Base-by-base conservation (phyloP, 2,797 vertebrate species). In the Bucorvus abyssinicus region DNA sequence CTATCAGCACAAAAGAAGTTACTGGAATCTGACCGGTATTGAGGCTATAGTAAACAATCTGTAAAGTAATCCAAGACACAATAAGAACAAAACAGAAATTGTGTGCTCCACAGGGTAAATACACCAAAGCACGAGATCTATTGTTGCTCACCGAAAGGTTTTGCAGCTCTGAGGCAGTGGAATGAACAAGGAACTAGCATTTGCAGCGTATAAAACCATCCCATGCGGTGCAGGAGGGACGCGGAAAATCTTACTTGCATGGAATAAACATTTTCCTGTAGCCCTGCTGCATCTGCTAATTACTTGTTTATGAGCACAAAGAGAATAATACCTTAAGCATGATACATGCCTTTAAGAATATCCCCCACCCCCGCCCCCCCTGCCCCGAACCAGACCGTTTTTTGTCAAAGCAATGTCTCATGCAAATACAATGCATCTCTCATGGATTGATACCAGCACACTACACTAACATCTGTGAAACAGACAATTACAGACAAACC, bases 401-500 rank as follows among this genome's bases (percentile, higher is more conserved):
- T 73, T 90, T 57, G 45, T 82, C 34, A 86, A 82, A 79, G 17
- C 21, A 60, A 4, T 10, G 3, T 77, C 87, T 89, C 18, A 32
- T 44, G 49, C 12, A 60, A 91, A 53, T 22, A 47, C 15, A 56
- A 10, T 45, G 47, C 17, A 59, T 68, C 29, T 90, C 45, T 49
- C 12, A 18, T 20, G 22, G 56, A 57, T 24, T 53, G 67, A 73
- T 73, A 85, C 7, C 38, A 84, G 40, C 24, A 71, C 42, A 38
- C 18, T 81, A 40, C 76, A 38, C 59, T 85, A 94, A 73, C 53
- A 78, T 87, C 81, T 93, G 77, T 84, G 89, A 92, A 92, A 40
- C 47, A 87, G 55, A 71, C 44, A 80, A 52, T 83, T 92, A 57
- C 44, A 91, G 52, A 74, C 38, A 87, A 81, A 2, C 1, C 57